Percentiles rank a stretch among this genome's conserved stretches.
phyloP scores from a whole-genome alignment of 1,140 invertebrate species.

The Bradysia coprophila region DNA sequence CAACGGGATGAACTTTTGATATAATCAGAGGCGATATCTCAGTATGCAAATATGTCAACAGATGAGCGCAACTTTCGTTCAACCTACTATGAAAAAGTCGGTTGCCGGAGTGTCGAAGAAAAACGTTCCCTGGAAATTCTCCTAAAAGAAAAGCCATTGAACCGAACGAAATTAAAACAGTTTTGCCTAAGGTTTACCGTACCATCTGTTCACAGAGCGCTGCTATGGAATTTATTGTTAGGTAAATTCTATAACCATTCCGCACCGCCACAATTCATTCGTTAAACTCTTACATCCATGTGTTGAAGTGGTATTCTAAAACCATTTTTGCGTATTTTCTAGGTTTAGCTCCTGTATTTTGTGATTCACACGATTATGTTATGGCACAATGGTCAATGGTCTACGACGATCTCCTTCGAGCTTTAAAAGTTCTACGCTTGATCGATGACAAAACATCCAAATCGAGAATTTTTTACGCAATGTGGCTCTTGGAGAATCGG shows the following conservation, averaged over 20 bases:
- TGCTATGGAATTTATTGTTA: slow-evolving; percentile 72
- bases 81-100: slow-evolving; percentile 70
- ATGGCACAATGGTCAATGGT: slow-evolving; percentile 47
- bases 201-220: slow-evolving; percentile 56
- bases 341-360: slow-evolving; percentile 54
- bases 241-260: slow-evolving; percentile 26
- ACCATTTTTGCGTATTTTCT: no score
- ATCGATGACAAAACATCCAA: slow-evolving; percentile 32
- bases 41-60: slow-evolving; percentile 27
- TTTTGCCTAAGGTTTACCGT: slow-evolving; percentile 70
- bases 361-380: slow-evolving; percentile 53
- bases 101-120: slow-evolving; percentile 76
- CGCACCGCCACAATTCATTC: no score
- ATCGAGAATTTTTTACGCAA: slow-evolving; percentile 43
- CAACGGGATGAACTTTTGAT: no score
- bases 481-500: slow-evolving; percentile 56
- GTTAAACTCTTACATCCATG: no score
- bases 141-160: slow-evolving; percentile 68
- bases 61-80: slow-evolving; percentile 78
- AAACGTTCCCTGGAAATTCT: slow-evolving; percentile 85
- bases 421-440: slow-evolving; percentile 42
- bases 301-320: no score
- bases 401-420: slow-evolving; percentile 53
- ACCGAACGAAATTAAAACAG: slow-evolving; percentile 62
- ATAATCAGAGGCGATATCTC: no score